A percentile compares a stretch with the other conserved stretches of the same genome.
Evolutionary conservation across 2,797 vertebrate species (phyloP).

Genomic region (Propithecus deckenii): DNA sequence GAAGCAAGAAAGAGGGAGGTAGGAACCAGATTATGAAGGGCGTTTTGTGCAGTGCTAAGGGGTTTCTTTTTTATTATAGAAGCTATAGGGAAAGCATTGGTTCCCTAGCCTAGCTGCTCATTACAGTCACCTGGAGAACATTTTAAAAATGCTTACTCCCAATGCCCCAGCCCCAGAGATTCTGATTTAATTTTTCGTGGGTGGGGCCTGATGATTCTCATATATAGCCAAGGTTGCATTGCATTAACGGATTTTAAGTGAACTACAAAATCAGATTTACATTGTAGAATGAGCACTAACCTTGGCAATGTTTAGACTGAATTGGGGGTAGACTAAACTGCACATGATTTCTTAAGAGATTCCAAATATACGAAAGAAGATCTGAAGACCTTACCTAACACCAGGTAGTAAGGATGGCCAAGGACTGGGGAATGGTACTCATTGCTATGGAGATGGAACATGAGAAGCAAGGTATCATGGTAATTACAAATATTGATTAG

Average conservation of each 20-base stretch:
- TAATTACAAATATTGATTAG: background rate
- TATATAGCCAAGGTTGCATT: background rate
- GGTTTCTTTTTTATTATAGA: constrained; percentile 59
- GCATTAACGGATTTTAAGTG: background rate
- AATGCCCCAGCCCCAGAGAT: background rate
- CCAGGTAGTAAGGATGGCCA: background rate
- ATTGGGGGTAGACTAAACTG: background rate
- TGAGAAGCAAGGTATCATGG: background rate
- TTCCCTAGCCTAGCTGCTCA: constrained; percentile 9
- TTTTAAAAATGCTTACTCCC: background rate
- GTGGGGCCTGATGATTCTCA: background rate
- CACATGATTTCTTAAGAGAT: background rate
- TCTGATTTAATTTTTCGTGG: constrained; percentile 5
- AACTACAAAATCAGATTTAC: background rate
- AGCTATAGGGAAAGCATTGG: background rate
- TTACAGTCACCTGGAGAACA: background rate
- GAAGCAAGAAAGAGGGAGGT: background rate
- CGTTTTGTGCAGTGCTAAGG: background rate
- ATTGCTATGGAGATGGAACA: background rate
- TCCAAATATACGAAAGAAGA: background rate
- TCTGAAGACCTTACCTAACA: background rate
- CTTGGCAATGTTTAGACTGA: background rate
- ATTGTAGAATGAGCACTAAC: background rate
- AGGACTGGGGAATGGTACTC: background rate
- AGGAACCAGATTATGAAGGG: background rate